Base-by-base conservation (phyloP, 2,797 vertebrate genomes). In the Artibeus lituratus region DNA sequence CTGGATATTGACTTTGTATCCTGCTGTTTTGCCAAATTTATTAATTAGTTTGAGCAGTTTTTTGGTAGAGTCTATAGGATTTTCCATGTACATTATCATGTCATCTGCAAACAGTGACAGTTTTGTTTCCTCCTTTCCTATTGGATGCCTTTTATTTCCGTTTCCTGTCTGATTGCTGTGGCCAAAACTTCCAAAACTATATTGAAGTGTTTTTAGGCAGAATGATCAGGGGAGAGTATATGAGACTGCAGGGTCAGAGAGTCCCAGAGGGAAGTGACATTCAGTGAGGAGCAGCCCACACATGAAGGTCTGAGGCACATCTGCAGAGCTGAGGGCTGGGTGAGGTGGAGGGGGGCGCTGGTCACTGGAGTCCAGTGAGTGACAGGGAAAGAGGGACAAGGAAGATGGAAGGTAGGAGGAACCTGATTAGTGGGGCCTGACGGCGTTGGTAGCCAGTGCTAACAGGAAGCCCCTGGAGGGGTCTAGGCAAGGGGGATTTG, bases 281-380 rank as follows among this genome's bases (percentile, higher is more conserved):
- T 78, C 39, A 62, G 22, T 32, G 5, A 10, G 0, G 59, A 32
- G 37, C 55, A 3, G 24, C 2, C 0, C 2, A 44, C 0, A 8
- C 3, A 0, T 29, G 39, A 37, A 5, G 53, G 19, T 24, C 62
- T 0, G 67, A 73, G 53, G 24, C 3, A 12, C 1, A 3, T 18
- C 5, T 4, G 1, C 14, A 24, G 15, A 65, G 12, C 22, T 22
- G 57, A 24, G 21, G 0, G 6, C 14, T 70, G 24, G 37, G 16
- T 2, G 15, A 6, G 14, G 49, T 47, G 55, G 44, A 6, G 24
- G 19, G 49, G 24, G 35, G 39, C 32, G 37, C 39, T 11, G 69
- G 35, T 10, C 0, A 0, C 53, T 21, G 55, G 49, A 65, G 42
- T 37, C n/a, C 42, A 37, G 22, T 0, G 32, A 69, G 44, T 11